phyloP scores from a whole-genome alignment of 2,888 invertebrate species.

The Caenorhabditis sp. region DNA sequence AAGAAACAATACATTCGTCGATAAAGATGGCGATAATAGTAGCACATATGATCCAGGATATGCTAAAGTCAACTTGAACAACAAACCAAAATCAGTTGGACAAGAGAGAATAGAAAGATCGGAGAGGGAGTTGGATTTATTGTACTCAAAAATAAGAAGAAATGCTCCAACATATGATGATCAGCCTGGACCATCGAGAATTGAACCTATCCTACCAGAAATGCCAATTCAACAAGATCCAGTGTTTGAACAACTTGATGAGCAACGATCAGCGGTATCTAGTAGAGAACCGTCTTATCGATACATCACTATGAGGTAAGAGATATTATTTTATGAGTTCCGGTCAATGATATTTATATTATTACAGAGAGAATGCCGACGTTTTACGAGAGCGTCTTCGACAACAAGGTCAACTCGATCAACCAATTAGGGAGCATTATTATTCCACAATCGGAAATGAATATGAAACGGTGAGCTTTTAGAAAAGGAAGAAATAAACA shows the following conservation, averaged over 20 bases:
- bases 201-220: constrained; percentile 31
- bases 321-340: constrained; percentile 4
- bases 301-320: constrained; percentile 67
- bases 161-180: constrained; percentile 19
- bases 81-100: constrained; percentile 7
- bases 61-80: constrained; percentile 53
- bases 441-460: constrained; percentile 68
- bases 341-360: not conserved
- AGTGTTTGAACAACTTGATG: constrained; percentile 11
- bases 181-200: constrained; percentile 30
- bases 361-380: constrained; percentile 58
- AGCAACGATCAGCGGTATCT: constrained; percentile 36
- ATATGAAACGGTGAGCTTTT: constrained; percentile 56
- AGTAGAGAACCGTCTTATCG: constrained; percentile 67
- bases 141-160: constrained; percentile 53
- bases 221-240: not conserved
- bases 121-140: constrained; percentile 56
- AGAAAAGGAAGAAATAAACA: no score
- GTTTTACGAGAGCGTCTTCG: constrained; percentile 64
- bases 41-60: constrained; percentile 64
- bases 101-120: constrained; percentile 41
- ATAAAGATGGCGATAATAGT: constrained; percentile 51
- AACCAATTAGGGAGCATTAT: constrained; percentile 63
- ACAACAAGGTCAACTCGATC: constrained; percentile 52
- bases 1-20: constrained; percentile 17